Evolutionary conservation across 2,797 vertebrate species (phyloP), one percentile per base, ranked within the genome.

Genomic region (Sebastes flavidus): DNA sequence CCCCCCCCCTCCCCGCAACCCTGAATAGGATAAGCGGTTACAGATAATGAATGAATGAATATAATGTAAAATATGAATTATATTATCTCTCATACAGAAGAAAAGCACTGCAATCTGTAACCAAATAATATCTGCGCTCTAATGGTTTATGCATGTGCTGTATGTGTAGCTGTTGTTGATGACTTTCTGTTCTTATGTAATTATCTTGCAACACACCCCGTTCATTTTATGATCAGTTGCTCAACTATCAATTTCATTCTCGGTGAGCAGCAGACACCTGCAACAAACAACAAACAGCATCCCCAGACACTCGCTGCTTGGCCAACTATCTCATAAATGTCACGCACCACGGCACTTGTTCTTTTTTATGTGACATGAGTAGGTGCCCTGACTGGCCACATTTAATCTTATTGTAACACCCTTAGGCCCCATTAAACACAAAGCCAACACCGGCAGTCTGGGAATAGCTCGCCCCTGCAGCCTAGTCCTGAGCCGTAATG

Each of bases 361-460:
- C 90, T 94, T 92, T 88, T 94, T 93, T 92, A 94, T 92, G 91
- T 91, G 93, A 90, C 91, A 87, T 80, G 84, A 85, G 89, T 87
- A 83, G 91, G 69, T 85, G 79, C 89, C 82, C 84, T 68, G 88
- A 89, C 90, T 86, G 87, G 83, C 83, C 91, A 81, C 86, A 89
- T 93, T 93, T 92, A 92, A 93, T 93, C 90, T 93, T 85, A 87
- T 90, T 78, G 80, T 85, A 86, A 90, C 88, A 85, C 91, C 89
- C 88, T 32, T 20, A 88, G 85, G 90, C 79, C 88, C 82, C 88
- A 92, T 91, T 92, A 92, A 91, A 87, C 88, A 84, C 86, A 85
- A 69, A 88, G 79, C 77, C 79, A 89, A 89, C 87, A 87, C 27
- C 30, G 32, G 75, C 66, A 75, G 82, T 69, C 76, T 83, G 82